phyloP scores from a whole-genome alignment of 2,888 invertebrate species.

The Scelioninae gen. 1 region DNA sequence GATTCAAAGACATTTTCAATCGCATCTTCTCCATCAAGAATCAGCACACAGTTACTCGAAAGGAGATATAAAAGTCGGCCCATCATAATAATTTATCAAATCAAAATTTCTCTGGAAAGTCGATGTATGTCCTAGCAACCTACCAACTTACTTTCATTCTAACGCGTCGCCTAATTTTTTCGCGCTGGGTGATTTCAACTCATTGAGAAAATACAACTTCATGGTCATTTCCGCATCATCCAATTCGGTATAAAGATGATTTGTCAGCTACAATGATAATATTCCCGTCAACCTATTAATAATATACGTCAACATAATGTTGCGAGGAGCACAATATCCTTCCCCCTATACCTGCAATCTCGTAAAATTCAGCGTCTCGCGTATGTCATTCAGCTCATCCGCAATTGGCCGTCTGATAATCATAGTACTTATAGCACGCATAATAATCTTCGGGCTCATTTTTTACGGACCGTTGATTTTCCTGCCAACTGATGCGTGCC shows the following conservation, averaged over 20 bases:
- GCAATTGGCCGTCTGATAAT: slow-evolving; percentile 72
- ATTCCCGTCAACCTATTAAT: slow-evolving; percentile 50
- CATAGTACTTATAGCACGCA: slow-evolving; percentile 79
- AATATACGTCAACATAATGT: slow-evolving; percentile 28
- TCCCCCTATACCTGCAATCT: slow-evolving; percentile 32
- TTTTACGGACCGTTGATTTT: slow-evolving; percentile 83
- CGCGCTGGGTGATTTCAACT: slow-evolving; percentile 11
- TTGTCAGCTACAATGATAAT: slow-evolving; percentile 21
- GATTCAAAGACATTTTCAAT: slow-evolving; percentile 21
- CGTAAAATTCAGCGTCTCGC: slow-evolving; percentile 36
- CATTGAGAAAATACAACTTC: slow-evolving; percentile 8
- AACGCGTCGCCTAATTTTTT: slow-evolving; percentile 30
- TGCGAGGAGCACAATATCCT: slow-evolving; percentile 26
- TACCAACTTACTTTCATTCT: slow-evolving; percentile 47
- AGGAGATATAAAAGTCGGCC: slow-evolving; percentile 43
- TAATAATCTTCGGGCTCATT: slow-evolving; percentile 81
- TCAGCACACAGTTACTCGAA: slow-evolving; percentile 21
- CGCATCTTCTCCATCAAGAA: slow-evolving; percentile 3
- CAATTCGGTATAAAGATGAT: too few relatives aligned
- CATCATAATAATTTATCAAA: slow-evolving; percentile 39
- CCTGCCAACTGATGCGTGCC: slow-evolving; percentile 83
- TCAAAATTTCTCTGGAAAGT: slow-evolving; percentile 56
- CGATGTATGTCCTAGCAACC: slow-evolving; percentile 41
- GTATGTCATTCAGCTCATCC: slow-evolving; percentile 68
- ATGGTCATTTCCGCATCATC: slow-evolving; percentile 9